Conservation (phyloP, 2,797 vertebrate species). For the Eospalax fontanierii region DNA sequence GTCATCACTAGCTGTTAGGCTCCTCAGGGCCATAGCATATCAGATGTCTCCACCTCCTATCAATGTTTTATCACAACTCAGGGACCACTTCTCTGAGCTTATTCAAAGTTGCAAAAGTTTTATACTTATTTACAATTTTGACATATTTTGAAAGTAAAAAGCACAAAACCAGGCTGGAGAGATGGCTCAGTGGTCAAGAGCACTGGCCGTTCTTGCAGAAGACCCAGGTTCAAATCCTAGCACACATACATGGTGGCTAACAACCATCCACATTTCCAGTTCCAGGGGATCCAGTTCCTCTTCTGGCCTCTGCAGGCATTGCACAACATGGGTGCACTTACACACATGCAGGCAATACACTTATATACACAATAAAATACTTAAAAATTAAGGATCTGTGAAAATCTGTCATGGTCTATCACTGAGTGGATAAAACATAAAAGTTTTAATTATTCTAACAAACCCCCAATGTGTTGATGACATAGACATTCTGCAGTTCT, state of each 20-base stretch:
- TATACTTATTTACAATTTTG: conserved; percentile 51
- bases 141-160: conserved; percentile 35
- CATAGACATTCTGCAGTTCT: neutral
- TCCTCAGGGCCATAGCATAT: neutral
- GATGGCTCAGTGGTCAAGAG: too few relatives aligned
- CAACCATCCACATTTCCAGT: too few relatives aligned
- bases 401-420: neutral
- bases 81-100: neutral
- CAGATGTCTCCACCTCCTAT: neutral
- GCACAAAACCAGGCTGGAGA: neutral
- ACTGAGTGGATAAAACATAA: neutral
- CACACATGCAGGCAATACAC: too few relatives aligned
- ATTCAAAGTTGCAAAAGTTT: conserved; percentile 33
- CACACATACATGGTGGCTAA: too few relatives aligned
- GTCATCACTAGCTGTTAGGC: neutral
- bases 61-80: conserved; percentile 25
- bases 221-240: too few relatives aligned
- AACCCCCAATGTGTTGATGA: neutral
- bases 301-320: too few relatives aligned
- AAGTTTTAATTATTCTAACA: conserved; percentile 39
- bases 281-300: too few relatives aligned
- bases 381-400: neutral
- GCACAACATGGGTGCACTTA: too few relatives aligned
- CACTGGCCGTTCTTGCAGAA: too few relatives aligned
- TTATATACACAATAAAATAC: too few relatives aligned